phyloP scores from a whole-genome alignment of 1,140 invertebrate genomes.

The Rhopalosiphum maidis region DNA sequence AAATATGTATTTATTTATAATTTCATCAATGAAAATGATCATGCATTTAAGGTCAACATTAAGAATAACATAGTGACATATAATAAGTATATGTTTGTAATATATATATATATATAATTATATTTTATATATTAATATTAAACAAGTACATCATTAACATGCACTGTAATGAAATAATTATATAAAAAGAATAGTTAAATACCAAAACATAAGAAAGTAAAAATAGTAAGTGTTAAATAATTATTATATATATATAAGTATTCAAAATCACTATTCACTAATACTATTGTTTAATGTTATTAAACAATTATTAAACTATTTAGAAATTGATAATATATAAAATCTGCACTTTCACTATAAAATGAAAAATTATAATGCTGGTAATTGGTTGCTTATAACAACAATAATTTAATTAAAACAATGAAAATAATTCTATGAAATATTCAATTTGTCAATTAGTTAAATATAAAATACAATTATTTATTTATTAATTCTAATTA shows the following conservation, averaged over 20 bases:
- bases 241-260: not conserved
- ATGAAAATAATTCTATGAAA: not conserved
- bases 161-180: no score
- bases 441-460: not conserved
- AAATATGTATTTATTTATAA: not conserved
- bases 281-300: not conserved
- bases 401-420: not conserved
- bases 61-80: no score
- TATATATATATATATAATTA: no score
- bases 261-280: not conserved
- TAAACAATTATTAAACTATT: not conserved
- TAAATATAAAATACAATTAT: not conserved
- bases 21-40: not conserved
- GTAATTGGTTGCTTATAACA: constrained; percentile 5
- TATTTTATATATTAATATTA: no score
- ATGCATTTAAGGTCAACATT: no score
- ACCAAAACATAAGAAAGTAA: no score
- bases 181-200: no score
- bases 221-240: no score
- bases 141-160: no score
- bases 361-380: not conserved
- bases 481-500: not conserved
- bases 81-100: no score
- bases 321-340: not conserved
- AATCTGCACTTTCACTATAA: not conserved